Evolutionary conservation across 2,797 vertebrate genomes (phyloP), one percentile per base, ranked within the genome.

Genomic region (Thalassophryne amazonica): DNA sequence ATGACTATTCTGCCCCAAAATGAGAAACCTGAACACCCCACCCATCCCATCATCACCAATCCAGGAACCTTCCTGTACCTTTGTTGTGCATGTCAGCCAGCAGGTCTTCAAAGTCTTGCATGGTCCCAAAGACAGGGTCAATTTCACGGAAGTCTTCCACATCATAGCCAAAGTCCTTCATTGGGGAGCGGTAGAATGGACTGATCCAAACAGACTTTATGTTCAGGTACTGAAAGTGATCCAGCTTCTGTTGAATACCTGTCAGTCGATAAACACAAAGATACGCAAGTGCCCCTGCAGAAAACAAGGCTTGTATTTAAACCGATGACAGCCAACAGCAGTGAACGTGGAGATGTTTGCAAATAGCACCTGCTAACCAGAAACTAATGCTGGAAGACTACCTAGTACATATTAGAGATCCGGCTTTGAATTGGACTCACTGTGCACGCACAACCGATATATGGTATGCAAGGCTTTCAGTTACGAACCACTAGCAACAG

Each of bases 71-170:
- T 24, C 2, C 7, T n/a, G 2, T 60, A 96, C 97, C 95, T 90
- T 78, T 93, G 35, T 91, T 87, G 31, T 99, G 97, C 78, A 97
- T 92, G 56, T 89, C 89, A 38, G 91, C 73, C 36, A 99, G 37
- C 35, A 99, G 90, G 8, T 91, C 78, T 5, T 98, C 95, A 71
- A 99, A 98, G 80, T 99, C 95, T 0, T 48, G 39, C 95, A 99
- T 98, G 21, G 92, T 94, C 57, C 97, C 97, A 77, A 96, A 98
- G 38, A 95, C 78, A 0, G 94, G 93, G 76, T 99, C 95, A 3
- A 99, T 47, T 7, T 81, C 89, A 8, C 39, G 88, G 82, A 98
- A 99, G 60, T 99, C 94, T 77, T 97, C 93, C 58, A 95, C 90
- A 38, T 93, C 97, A 1, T 96, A 93, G 18, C 92, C 92, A 4